Evolutionary conservation across 1,140 invertebrate genomes (phyloP).

Genomic region (Charaxes varanes): DNA sequence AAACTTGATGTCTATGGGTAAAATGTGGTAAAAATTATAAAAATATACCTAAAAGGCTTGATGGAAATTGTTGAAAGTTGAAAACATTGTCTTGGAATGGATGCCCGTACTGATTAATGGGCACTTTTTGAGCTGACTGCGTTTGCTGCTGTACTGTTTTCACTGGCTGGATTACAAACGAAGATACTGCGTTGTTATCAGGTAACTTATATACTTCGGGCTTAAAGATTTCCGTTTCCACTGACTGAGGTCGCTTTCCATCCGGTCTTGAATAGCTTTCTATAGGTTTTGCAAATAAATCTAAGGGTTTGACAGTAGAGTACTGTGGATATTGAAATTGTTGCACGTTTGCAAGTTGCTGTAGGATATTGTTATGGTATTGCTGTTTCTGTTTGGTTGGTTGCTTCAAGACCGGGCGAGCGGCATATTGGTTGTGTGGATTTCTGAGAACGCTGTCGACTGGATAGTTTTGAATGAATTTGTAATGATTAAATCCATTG

Average conservation of each 20-base stretch:
- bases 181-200: constrained; percentile 43
- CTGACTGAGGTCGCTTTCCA: constrained; percentile 36
- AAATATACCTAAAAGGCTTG: constrained; percentile 61
- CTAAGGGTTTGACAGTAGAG: constrained; percentile 49
- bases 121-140: constrained; percentile 6
- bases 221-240: constrained; percentile 51
- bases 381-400: constrained; percentile 43
- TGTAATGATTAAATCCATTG: constrained; percentile 49
- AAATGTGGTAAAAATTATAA: too few species aligned
- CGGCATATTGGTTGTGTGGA: constrained; percentile 43
- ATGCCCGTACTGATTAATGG: constrained; percentile 23
- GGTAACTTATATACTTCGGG: constrained; percentile 54
- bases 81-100: constrained; percentile 46
- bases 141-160: constrained; percentile 53
- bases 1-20: too few species aligned
- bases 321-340: constrained; percentile 55
- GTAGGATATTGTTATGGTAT: constrained; percentile 42
- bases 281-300: constrained; percentile 48
- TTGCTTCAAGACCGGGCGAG: constrained; percentile 46
- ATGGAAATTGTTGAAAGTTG: constrained; percentile 34
- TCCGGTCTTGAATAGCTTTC: constrained; percentile 46
- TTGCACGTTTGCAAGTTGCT: constrained; percentile 56
- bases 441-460: constrained; percentile 47
- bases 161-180: constrained; percentile 44
- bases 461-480: constrained; percentile 56